Percentiles rank a stretch among this genome's conserved stretches.
Evolutionary conservation across 2,797 vertebrate genomes (phyloP).

Genomic region (Mastacembelus armatus): DNA sequence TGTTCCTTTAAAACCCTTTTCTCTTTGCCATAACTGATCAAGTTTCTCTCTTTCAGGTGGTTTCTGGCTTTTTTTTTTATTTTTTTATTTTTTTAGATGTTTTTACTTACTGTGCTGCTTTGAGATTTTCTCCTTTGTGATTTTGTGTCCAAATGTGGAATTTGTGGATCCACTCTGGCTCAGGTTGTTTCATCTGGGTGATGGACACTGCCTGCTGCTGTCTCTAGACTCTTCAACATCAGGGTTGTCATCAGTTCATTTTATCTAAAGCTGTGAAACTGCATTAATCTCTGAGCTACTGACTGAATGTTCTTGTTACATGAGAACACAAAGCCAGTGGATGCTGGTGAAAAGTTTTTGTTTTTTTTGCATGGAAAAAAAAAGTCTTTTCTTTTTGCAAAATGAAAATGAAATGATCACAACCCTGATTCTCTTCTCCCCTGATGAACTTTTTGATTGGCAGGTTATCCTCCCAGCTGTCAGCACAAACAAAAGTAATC

Average conservation of each 20-base stretch:
- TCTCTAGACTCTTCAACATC: not conserved
- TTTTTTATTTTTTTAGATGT: not conserved
- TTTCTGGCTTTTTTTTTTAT: not conserved
- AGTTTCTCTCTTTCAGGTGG: conserved; percentile 30
- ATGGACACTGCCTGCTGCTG: not conserved
- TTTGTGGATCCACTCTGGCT: conserved; percentile 18
- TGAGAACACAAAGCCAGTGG: conserved; percentile 12
- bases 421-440: conserved; percentile 12
- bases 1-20: not conserved
- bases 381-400: not conserved
- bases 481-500: conserved; percentile 21
- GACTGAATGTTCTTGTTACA: not conserved
- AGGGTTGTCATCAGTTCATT: conserved; percentile 34
- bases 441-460: conserved; percentile 48
- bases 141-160: no score
- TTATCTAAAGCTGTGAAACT: not conserved
- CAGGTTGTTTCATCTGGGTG: conserved; percentile 11
- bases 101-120: not conserved
- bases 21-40: not conserved
- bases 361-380: not conserved
- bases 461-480: conserved; percentile 40
- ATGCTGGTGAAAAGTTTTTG: not conserved
- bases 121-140: not conserved
- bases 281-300: not conserved
- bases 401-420: conserved; percentile 29